phyloP scores from a whole-genome alignment of 35 echinoderm and acorn worm species.

The Antedon bifida region DNA sequence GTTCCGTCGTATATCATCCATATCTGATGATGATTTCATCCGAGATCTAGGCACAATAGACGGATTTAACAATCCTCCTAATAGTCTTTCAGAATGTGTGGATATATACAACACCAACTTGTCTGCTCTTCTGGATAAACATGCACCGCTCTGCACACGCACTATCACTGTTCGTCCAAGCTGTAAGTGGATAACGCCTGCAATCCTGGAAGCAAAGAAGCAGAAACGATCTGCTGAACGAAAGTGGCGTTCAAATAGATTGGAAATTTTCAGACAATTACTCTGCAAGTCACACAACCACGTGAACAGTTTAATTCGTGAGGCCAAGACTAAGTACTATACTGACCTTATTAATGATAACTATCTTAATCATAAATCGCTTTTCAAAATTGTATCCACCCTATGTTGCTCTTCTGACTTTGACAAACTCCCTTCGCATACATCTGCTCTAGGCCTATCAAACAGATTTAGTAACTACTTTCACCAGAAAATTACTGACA shows the following conservation, averaged over 20 bases:
- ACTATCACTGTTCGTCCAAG: not conserved
- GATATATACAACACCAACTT: not conserved
- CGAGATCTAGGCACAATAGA: not conserved
- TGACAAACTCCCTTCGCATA: too few relatives aligned
- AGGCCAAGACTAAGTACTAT: too few relatives aligned
- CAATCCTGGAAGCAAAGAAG: not conserved
- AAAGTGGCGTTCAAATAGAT: not conserved
- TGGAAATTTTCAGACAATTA: not conserved
- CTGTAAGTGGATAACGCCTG: not conserved
- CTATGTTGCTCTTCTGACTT: too few relatives aligned
- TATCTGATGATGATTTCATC: not conserved
- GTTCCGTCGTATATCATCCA: too few relatives aligned
- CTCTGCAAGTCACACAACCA: too few relatives aligned
- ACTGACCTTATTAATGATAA: too few relatives aligned
- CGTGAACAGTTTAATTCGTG: too few relatives aligned
- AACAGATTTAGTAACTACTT: too few relatives aligned
- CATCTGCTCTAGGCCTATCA: too few relatives aligned
- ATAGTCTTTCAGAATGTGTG: not conserved
- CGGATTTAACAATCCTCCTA: not conserved
- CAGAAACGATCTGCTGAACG: not conserved
- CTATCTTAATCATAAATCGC: too few relatives aligned
- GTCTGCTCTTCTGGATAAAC: not conserved
- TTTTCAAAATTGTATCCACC: too few relatives aligned
- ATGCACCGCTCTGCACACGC: constrained; percentile 7
- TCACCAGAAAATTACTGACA: too few relatives aligned